Base-by-base conservation (phyloP, 2,113 vertebrate genomes). In the Pangasianodon gigas region DNA sequence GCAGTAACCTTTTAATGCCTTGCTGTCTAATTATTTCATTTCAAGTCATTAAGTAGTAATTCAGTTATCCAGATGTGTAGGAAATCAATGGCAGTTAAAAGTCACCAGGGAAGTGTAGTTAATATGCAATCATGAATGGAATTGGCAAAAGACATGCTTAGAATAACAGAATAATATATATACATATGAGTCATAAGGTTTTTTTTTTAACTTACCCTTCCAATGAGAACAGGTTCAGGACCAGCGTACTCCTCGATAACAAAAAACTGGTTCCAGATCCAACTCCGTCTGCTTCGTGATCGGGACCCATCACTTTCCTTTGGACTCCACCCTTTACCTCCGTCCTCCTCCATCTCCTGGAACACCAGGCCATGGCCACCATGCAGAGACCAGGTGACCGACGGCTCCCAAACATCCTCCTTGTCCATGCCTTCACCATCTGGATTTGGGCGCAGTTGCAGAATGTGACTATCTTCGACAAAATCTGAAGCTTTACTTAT, bases 231-330 rank as follows among this genome's bases (percentile, higher is more conserved):
- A 0, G 97, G 97, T 93, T 98, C 97, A 1, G 97, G 97, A 32
- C 97, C 97, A 0, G 96, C 95, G 48, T 98, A 98, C 85, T 98
- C 97, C 93, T 98, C 97, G 1, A 98, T 98, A 93, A 98, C 97
- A 89, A 98, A 98, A 93, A 98, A 98, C 95, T 98, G 97, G 94
- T 98, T 98, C 97, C 97, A 98, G 91, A 98, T 98, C 97, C 97
- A 98, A 93, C 97, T 98, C 93, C 97, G 96, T 62, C 97, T 95
- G 91, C 96, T 96, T 84, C 97, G 95, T n/a, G 96, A 95, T 74
- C 97, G 96, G 1, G 95, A 88, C n/a, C 93, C 94, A 32, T 94
- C 95, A 41, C 74, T 87, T 74, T 94, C 92, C 84, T 32, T 56
- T 0, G 62, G 91, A 6, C 88, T 90, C 0, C 0, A 90, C 46